A percentile compares a stretch with the other conserved stretches of the same genome.
phyloP scores from a whole-genome alignment of 2,113 vertebrate genomes.

The Urocitellus parryii region DNA sequence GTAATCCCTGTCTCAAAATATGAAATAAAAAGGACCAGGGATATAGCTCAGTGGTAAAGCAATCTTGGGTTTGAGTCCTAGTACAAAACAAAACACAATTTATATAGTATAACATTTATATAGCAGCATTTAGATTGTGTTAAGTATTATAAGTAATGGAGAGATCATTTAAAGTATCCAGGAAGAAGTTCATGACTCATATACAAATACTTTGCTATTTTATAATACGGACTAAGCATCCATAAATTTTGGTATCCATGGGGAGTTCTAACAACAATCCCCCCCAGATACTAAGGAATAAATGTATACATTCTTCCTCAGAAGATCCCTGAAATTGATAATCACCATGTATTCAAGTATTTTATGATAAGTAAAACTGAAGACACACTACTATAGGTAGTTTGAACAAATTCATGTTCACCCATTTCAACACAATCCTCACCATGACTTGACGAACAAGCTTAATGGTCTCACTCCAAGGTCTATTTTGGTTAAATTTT shows the following conservation, averaged over 20 bases:
- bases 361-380: conserved; percentile 1
- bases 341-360: not conserved
- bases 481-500: conserved; percentile 96
- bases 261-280: not conserved
- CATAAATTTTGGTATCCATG: not conserved
- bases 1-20: no score
- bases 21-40: no score
- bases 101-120: not conserved
- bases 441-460: conserved; percentile 98
- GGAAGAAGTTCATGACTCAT: not conserved
- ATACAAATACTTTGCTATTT: not conserved
- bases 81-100: no score
- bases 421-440: conserved; percentile 77
- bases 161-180: not conserved
- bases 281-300: not conserved
- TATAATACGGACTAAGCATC: not conserved
- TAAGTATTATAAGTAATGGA: not conserved
- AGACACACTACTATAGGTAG: not conserved
- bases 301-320: not conserved
- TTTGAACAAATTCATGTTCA: conserved; percentile 35
- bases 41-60: no score
- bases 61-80: no score
- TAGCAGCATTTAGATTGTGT: not conserved
- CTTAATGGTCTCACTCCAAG: conserved; percentile 98
- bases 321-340: not conserved